These are phyloP conservation scores for Lamellibrachia luymesi DNA, from an alignment of 1,140 invertebrate species.

Conservation along the genomic window DNA sequence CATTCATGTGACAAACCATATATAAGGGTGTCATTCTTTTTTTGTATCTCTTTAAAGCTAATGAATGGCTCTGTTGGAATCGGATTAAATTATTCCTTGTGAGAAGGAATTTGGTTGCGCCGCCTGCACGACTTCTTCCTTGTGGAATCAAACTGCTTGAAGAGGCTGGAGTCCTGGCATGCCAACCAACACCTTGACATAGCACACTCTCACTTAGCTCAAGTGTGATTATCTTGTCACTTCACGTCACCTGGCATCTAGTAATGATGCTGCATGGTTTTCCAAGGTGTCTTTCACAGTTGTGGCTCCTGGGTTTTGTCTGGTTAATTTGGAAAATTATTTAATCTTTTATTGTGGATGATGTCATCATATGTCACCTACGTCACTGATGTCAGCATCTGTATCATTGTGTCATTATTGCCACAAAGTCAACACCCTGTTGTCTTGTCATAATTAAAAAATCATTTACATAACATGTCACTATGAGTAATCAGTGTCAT, in stretches of 20 bases:
- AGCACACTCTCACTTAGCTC: background rate
- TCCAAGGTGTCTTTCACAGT: background rate
- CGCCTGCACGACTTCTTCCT: background rate
- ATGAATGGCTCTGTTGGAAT: background rate
- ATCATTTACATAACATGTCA: background rate
- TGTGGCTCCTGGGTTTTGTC: background rate
- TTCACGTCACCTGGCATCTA: background rate
- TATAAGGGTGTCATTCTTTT: background rate
- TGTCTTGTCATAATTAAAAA: no score
- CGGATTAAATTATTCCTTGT: background rate
- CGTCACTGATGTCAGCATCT: background rate
- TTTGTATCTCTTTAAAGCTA: background rate
- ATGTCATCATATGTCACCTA: background rate
- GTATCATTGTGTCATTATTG: background rate
- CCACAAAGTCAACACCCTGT: background rate
- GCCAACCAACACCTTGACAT: background rate
- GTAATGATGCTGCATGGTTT: background rate
- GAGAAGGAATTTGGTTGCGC: background rate
- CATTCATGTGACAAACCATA: background rate
- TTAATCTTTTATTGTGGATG: background rate
- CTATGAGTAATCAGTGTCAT: no score
- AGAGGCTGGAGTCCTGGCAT: background rate
- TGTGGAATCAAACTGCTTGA: background rate
- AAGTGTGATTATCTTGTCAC: constrained; percentile 1
- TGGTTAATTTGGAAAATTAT: background rate